Conservation (phyloP, 2,888 invertebrate genomes). For the Furcula furcula region DNA sequence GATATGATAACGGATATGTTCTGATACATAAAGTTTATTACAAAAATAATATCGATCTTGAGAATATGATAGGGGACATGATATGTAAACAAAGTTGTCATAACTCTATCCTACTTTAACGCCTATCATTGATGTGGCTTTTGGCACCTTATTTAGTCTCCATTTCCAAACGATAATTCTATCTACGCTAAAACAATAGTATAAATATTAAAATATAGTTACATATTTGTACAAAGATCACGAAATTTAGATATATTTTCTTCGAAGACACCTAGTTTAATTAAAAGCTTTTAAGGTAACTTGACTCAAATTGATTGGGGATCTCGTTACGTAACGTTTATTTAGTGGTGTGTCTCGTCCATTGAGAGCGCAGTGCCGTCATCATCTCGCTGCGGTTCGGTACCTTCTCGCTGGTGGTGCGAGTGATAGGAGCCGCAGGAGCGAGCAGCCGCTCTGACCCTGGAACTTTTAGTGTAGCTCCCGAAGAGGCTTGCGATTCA, state of each 20-base stretch:
- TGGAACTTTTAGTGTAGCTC: constrained; percentile 81
- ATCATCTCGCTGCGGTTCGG: constrained; percentile 93
- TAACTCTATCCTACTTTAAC: constrained; percentile 31
- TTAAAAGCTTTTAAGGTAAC: constrained; percentile 39
- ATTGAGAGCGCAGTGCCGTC: constrained; percentile 90
- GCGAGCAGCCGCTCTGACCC: constrained; percentile 66
- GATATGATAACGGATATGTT: constrained; percentile 66
- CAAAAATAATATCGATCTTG: constrained; percentile 21
- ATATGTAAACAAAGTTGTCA: constrained; percentile 43
- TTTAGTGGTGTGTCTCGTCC: constrained; percentile 95
- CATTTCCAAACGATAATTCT: constrained; percentile 31
- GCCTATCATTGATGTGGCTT: constrained; percentile 31
- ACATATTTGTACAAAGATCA: constrained; percentile 25
- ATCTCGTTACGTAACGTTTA: constrained; percentile 49
- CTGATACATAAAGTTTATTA: constrained; percentile 16
- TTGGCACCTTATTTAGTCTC: constrained; percentile 50
- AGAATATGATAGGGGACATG: constrained; percentile 26
- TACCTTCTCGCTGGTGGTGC: constrained; percentile 93
- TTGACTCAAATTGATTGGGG: constrained; percentile 35
- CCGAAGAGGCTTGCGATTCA: constrained; percentile 43
- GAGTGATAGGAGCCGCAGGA: constrained; percentile 84
- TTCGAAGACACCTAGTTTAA: constrained; percentile 28
- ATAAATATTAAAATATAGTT: constrained; percentile 25
- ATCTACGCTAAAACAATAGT: constrained; percentile 22
- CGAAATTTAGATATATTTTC: constrained; percentile 19